Conservation (phyloP, 2,113 vertebrate genomes). For the Lampris megalopsis region DNA sequence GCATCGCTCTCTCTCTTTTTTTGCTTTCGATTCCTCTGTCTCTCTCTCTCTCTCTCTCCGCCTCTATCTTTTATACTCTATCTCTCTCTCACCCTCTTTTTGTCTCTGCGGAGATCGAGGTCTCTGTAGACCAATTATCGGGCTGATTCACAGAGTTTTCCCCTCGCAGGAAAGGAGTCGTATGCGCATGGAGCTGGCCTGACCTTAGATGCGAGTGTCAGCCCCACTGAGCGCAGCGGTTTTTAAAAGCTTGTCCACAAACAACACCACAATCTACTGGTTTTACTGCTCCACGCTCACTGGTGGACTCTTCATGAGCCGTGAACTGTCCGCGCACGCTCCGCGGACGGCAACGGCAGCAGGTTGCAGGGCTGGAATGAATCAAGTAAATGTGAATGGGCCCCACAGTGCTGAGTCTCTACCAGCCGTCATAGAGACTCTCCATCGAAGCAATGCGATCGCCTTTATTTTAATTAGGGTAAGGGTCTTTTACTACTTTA, state of each 20-base stretch:
- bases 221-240: too few species aligned
- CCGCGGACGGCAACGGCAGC: too few species aligned
- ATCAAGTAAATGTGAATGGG: too few species aligned
- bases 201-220: constrained; percentile 20
- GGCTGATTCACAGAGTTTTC: constrained; percentile 63
- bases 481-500: too few species aligned
- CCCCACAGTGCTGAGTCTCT: too few species aligned
- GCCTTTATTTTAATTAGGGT: too few species aligned
- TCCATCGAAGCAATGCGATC: too few species aligned
- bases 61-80: background rate
- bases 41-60: background rate
- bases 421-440: too few species aligned
- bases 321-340: background rate
- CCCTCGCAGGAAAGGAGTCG: constrained; percentile 63
- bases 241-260: background rate
- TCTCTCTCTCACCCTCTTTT: constrained; percentile 33
- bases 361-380: too few species aligned
- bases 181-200: constrained; percentile 47
- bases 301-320: background rate
- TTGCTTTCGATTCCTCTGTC: background rate
- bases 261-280: background rate
- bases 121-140: constrained; percentile 79
- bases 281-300: background rate
- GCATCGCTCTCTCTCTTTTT: background rate
- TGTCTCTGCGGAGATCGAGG: constrained; percentile 13